Percentiles rank a stretch among this genome's conserved stretches.
Conservation (phyloP, 2,797 vertebrate species). For the Microctenopoma stevenorrisi region DNA sequence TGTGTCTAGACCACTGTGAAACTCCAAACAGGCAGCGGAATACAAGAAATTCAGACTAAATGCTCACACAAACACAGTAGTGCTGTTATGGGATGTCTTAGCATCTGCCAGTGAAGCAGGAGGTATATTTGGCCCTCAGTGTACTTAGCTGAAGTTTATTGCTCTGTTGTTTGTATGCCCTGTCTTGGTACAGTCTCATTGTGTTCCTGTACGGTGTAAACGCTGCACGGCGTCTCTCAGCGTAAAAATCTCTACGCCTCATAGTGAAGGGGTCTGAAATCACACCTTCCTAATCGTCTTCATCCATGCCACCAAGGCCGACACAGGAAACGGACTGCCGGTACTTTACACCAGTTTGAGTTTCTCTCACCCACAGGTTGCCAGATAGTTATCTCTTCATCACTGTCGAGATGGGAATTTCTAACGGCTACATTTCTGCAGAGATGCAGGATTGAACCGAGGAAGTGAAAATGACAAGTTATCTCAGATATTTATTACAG, state of each 20-base stretch:
- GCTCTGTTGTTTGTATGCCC: conserved; percentile 20
- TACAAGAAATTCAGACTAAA: conserved; percentile 36
- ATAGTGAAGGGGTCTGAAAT: conserved; percentile 33
- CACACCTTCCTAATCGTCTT: conserved; percentile 39
- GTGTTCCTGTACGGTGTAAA: conserved; percentile 16
- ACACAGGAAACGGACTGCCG: conserved; percentile 43
- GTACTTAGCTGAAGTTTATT: conserved; percentile 39
- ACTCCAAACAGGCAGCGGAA: conserved; percentile 11
- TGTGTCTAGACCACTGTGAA: conserved; percentile 3
- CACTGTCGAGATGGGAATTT: conserved; percentile 44
- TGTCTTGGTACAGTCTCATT: conserved; percentile 17
- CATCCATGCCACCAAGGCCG: conserved; percentile 14
- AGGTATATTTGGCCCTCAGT: conserved; percentile 43
- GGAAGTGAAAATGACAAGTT: conserved; percentile 6
- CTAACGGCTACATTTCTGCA: neutral
- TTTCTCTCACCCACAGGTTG: conserved; percentile 54
- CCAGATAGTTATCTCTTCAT: conserved; percentile 45
- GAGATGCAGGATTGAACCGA: neutral
- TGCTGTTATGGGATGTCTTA: conserved; percentile 33
- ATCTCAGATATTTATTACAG: neutral
- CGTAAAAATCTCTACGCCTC: conserved; percentile 43
- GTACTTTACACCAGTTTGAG: conserved; percentile 61
- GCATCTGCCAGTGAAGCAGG: conserved; percentile 14
- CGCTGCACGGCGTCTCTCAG: conserved; percentile 14
- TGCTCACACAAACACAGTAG: conserved; percentile 6